Evolutionary conservation across 2,888 invertebrate genomes (phyloP), one percentile per base, ranked within the genome.

Genomic region (Ethmia dodecea): DNA sequence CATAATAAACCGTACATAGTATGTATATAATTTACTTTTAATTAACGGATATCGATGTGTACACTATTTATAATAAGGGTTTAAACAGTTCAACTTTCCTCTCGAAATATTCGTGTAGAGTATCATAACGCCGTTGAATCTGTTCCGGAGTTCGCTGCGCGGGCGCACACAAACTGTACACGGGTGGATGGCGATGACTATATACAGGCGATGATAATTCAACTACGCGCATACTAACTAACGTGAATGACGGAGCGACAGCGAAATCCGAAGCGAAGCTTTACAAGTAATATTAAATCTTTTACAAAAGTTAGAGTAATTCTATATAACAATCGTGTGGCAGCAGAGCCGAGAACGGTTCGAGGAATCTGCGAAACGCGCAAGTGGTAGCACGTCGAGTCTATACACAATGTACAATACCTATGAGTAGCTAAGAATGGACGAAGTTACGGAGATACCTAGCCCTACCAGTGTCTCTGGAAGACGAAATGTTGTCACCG

Each of bases 1-100:
- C 71, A 76, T 71, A 68, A 68, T 77, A 66, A n/a, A 72, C 71
- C 71, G 69, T 78, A 79, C 73, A 73, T 73, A 74, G 76, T 78
- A 78, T 75, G 67, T 79, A 75, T 77, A 77, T 70, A 71, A 55
- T 50, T 58, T 57, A 59, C 37, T 8, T 50, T 57, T 42, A 39
- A 44, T 54, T 58, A 55, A 42, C 58, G 58, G 50, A 57, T 51
- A 56, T 57, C 59, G 60, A 52, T 55, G 55, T 53, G 50, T 62
- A 66, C 60, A 55, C 47, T 63, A 61, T 57, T 45, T 64, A 60
- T 62, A 58, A 41, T 43, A 40, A 40, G 37, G 38, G 42, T 43
- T 42, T 42, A 38, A 47, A 53, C 47, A 47, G 47, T 49, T 48
- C 38, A 32, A 35, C 26, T 33, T 30, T 13, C 32, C 30, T 32